Base-by-base conservation (phyloP, 1,140 invertebrate species). In the Oryzaephilus surinamensis region DNA sequence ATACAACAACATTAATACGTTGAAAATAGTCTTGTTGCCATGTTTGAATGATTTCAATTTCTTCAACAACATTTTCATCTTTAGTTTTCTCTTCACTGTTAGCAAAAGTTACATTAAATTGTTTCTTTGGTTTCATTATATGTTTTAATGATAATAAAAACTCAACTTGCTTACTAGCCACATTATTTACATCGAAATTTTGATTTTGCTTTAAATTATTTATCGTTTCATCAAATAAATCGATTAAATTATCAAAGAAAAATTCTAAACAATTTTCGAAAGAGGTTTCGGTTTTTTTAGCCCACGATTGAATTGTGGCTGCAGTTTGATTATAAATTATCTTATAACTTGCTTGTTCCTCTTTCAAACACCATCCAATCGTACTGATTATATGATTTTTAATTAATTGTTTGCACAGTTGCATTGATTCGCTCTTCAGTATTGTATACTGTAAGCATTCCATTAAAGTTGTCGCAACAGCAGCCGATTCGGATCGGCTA, bases 371-470 rank as follows among this genome's bases (percentile, higher is more conserved):
- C 31, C 56, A 58, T 41, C 66, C 64, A 21, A 76, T 57, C 1
- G 63, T 42, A 21, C 66, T 55, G 19, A 75, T 55, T 0, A 77
- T 32, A 46, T 72, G 60, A 15, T 57, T 48, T 23, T 61, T 54
- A 0, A 70, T 52, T 11, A 70, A 33, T 17, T 43, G 45, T 14
- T 57, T 51, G 38, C 67, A 70, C 6, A 72, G 47, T 13, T 57
- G 50, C 11, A 46, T 57, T 11, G 61, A 41, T 39, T 63, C 49
- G 18, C 64, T 57, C 38, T 66, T 61, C 5, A 72, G 57, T 32
- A 78, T 57, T 14, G 72, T 55, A 52, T 76, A 85, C 15, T 72
- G 71, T 13, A 82, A 48, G 57, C 83, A 86, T 62, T 87, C 84
- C 14, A 76, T 64, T 49, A 75, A 80, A 6, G 79, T 70, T 41